Conservation (phyloP, 1,140 invertebrate genomes). For the Melanaphis sacchari region DNA sequence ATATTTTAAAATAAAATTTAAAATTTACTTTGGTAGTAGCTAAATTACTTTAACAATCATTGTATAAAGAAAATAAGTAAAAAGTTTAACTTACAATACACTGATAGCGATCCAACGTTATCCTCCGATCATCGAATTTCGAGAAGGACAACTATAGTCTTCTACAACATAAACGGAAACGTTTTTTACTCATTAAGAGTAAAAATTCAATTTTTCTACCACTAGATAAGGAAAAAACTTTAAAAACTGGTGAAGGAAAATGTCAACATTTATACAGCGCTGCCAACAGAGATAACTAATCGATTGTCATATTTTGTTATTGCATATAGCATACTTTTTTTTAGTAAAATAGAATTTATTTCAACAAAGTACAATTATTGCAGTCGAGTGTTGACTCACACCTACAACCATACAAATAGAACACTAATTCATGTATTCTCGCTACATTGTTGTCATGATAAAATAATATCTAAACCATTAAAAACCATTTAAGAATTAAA, state of each 20-base stretch:
- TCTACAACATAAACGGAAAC: not conserved
- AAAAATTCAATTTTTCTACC: slow-evolving; percentile 26
- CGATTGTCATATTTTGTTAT: not conserved
- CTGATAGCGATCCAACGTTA: not conserved
- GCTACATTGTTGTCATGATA: not conserved
- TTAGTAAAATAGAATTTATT: not conserved
- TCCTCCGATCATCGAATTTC: not conserved
- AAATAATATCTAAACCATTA: not conserved
- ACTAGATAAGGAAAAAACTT: slow-evolving; percentile 46
- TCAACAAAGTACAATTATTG: not conserved
- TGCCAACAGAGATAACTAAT: slow-evolving; percentile 16
- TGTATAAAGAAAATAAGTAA: not conserved
- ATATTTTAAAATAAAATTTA: slow-evolving; percentile 3
- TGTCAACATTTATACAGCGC: slow-evolving; percentile 53
- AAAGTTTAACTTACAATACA: not conserved
- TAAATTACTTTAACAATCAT: not conserved
- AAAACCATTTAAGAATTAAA: not conserved
- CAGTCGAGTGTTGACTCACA: not conserved
- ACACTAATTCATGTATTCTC: not conserved
- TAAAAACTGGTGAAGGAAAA: slow-evolving; percentile 45
- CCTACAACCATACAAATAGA: not conserved
- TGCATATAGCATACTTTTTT: not conserved
- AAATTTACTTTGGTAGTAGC: too few species aligned
- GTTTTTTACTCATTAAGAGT: not conserved
- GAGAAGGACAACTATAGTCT: not conserved